phyloP scores from a whole-genome alignment of 2,113 vertebrate genomes.

The Fulica atra region DNA sequence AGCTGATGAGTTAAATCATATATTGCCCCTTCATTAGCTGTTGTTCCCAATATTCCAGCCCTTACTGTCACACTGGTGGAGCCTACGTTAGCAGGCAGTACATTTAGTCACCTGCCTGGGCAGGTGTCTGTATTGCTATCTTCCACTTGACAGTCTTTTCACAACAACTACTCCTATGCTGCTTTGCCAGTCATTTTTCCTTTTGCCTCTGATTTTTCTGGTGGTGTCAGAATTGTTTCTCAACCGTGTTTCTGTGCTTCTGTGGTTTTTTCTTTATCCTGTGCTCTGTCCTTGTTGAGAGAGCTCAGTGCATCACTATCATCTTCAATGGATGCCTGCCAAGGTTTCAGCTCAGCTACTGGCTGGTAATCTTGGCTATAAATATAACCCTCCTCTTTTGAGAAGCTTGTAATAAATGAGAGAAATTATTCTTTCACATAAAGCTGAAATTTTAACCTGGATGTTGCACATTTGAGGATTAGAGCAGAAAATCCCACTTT shows the following conservation, averaged over 20 bases:
- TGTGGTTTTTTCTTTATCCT: background rate
- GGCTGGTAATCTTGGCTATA: background rate
- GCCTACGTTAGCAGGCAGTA: background rate
- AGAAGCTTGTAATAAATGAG: background rate
- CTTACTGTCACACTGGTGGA: background rate
- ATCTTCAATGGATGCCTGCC: background rate
- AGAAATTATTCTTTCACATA: background rate
- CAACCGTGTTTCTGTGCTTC: background rate
- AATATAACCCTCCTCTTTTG: background rate
- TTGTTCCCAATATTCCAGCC: background rate
- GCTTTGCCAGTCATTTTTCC: background rate
- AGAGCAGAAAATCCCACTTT: background rate
- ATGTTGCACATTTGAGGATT: background rate
- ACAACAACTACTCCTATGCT: background rate
- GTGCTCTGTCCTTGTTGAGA: background rate
- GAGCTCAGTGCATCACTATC: background rate
- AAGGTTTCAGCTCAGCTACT: background rate
- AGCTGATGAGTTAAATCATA: background rate
- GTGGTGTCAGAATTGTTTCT: background rate
- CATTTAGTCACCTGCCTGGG: background rate
- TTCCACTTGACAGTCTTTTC: background rate
- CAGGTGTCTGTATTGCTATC: background rate
- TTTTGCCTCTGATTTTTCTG: background rate
- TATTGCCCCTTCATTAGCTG: background rate
- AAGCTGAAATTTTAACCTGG: background rate